phyloP scores from a whole-genome alignment of 2,113 vertebrate species.

The Accipiter cooperii region DNA sequence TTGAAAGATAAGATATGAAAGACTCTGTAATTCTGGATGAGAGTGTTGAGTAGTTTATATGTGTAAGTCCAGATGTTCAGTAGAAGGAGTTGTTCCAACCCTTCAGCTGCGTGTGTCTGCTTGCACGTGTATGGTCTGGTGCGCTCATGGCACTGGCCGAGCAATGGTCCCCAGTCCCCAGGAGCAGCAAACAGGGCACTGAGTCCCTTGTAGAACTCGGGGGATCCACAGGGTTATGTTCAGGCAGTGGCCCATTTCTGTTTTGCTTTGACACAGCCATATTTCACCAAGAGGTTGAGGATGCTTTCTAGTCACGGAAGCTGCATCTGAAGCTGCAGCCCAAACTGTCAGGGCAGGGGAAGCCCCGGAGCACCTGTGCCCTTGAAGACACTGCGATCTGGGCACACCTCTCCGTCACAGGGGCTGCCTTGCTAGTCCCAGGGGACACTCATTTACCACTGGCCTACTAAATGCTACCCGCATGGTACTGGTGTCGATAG shows the following conservation, averaged over 20 bases:
- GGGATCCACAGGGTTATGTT: background rate
- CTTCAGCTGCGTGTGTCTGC: slow-evolving; percentile 18
- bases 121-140: background rate
- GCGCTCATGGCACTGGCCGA: background rate
- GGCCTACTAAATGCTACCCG: background rate
- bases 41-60: slow-evolving; percentile 55
- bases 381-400: background rate
- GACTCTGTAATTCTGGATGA: slow-evolving; percentile 52
- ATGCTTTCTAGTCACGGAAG: background rate
- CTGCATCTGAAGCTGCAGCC: background rate
- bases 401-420: background rate
- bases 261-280: background rate
- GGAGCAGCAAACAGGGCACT: background rate
- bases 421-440: background rate
- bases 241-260: background rate
- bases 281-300: background rate
- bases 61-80: slow-evolving; percentile 53
- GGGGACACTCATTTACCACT: background rate
- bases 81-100: slow-evolving; percentile 46
- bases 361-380: background rate
- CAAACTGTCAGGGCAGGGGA: background rate
- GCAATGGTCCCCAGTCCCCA: background rate
- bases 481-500: rapidly evolving
- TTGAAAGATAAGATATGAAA: slow-evolving; percentile 66
- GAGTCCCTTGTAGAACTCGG: rapidly evolving